Evolutionary conservation across 2,797 vertebrate species (phyloP).

Genomic region (Pelobates cultripes): DNA sequence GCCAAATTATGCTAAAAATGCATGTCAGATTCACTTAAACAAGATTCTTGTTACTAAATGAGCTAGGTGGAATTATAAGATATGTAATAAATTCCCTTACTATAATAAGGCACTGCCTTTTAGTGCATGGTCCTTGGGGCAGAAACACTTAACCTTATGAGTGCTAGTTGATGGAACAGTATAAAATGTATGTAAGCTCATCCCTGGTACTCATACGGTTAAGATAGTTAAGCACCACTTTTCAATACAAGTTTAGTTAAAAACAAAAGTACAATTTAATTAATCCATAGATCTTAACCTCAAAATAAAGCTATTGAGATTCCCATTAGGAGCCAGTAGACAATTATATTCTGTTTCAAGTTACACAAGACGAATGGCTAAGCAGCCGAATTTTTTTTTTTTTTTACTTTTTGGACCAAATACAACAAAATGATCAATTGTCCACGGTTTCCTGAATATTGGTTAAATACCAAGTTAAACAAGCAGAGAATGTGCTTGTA

Average conservation of each 20-base stretch:
- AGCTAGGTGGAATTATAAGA: neutral
- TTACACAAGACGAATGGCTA: slow-evolving; percentile 11
- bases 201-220: neutral
- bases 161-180: neutral
- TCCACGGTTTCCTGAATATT: neutral
- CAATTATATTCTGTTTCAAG: slow-evolving; percentile 27
- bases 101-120: slow-evolving; percentile 32
- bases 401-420: neutral
- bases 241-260: slow-evolving; percentile 1
- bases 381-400: slow-evolving; percentile 2
- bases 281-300: slow-evolving; percentile 12
- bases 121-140: slow-evolving; percentile 29
- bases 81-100: slow-evolving; percentile 8
- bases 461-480: neutral
- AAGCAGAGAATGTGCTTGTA: neutral
- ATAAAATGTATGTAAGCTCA: neutral
- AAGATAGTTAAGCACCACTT: slow-evolving; percentile 23
- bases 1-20: too few relatives aligned
- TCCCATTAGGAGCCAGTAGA: slow-evolving; percentile 10
- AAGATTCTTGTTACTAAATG: too few relatives aligned
- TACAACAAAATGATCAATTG: neutral
- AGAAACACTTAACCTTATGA: neutral
- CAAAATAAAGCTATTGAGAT: slow-evolving; percentile 33
- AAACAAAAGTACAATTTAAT: neutral
- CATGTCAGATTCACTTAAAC: too few relatives aligned